phyloP scores from a whole-genome alignment of 53 echinoderm and acorn worm genomes.

The Holothuria leucospilota region DNA sequence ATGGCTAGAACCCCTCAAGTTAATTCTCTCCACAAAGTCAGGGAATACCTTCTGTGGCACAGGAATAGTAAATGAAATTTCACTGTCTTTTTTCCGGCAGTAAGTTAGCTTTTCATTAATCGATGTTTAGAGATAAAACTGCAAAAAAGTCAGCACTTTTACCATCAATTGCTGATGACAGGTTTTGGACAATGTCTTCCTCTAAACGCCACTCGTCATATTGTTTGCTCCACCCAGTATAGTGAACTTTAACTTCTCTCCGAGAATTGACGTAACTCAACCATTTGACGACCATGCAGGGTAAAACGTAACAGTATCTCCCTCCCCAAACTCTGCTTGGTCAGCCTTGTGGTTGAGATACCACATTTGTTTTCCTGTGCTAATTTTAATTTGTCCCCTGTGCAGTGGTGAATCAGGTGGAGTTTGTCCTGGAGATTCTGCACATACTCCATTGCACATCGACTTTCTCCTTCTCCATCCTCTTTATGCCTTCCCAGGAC shows the following conservation, averaged over 20 bases:
- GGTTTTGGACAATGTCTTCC: not conserved
- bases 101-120: too few species aligned
- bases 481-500: too few species aligned
- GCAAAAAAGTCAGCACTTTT: not conserved
- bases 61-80: not conserved
- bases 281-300: too few species aligned
- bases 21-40: slow-evolving; percentile 15
- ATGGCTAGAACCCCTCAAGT: not conserved
- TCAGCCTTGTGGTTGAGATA: too few species aligned
- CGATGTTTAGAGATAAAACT: not conserved
- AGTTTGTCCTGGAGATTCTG: too few species aligned
- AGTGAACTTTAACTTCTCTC: not conserved
- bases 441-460: too few species aligned
- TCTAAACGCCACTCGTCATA: slow-evolving; percentile 8
- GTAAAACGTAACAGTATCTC: too few species aligned
- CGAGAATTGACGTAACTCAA: not conserved
- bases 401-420: too few species aligned
- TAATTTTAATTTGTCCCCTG: too few species aligned
- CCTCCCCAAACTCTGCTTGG: too few species aligned
- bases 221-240: slow-evolving; percentile 5
- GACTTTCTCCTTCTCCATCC: too few species aligned
- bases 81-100: slow-evolving; percentile 16
- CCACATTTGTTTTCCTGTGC: too few species aligned
- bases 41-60: not conserved
- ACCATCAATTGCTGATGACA: slow-evolving; percentile 22